Base-by-base conservation (phyloP, 2,797 vertebrate species). In the Lutjanus argentimaculatus region DNA sequence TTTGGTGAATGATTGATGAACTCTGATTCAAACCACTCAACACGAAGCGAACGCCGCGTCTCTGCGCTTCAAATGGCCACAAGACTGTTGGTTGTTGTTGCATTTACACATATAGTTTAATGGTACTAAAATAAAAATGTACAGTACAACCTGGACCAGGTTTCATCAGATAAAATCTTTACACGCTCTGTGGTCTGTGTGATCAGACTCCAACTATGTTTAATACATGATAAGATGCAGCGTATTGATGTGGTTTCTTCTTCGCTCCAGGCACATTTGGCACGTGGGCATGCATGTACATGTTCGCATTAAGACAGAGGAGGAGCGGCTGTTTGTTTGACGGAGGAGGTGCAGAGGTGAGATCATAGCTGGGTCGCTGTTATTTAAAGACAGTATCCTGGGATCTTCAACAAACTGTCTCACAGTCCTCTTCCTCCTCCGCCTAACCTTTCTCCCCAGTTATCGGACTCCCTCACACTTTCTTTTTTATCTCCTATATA, bases 381-480 rank as follows among this genome's bases (percentile, higher is more conserved):
- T 88, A 84, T 86, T 85, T 84, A 72, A 78, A 82, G 73, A 82
- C 1, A 53, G 67, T 42, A 21, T 74, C 79, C 21, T 36, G 75
- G 80, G 85, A 87, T 59, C 64, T 68, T 75, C 21, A 52, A 19
- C 69, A 69, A 68, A 21, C 62, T 13, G 8, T 66, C 77, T 79
- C 58, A 8, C 48, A 64, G 45, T 75, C 69, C 36, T 36, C 30
- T 3, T 40, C 62, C 71, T 75, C 67, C 57, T 75, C 61, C 55
- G 4, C 36, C 68, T 53, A 46, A 81, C 62, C 81, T 82, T 69
- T 84, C 55, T 71, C 36, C 76, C 74, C 52, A 42, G 30, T 74
- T 67, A 76, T 77, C 52, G 3, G 25, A 25, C n/a, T 61, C 46
- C 3, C 52, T 43, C 48, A 55, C 57, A 55, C 40, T 25, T 40